Evolutionary conservation across 2,888 invertebrate species (phyloP).

Genomic region (Acrobeloides nanus): DNA sequence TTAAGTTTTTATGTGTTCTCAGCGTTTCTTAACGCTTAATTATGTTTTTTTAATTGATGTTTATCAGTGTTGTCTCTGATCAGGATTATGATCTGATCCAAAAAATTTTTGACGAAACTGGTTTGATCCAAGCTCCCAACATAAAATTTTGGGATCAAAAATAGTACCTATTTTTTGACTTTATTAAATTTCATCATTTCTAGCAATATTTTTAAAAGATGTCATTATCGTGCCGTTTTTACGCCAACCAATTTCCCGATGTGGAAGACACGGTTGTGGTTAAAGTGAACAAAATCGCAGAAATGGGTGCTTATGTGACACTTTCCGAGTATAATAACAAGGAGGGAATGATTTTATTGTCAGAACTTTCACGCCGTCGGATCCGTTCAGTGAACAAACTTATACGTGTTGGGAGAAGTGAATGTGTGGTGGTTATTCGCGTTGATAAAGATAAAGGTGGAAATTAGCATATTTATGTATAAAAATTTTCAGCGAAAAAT

Average conservation of each 20-base stretch:
- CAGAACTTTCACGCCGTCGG: slow-evolving; percentile 92
- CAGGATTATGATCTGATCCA: too few relatives aligned
- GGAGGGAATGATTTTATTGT: slow-evolving; percentile 84
- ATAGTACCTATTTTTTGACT: too few relatives aligned
- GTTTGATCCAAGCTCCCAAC: too few relatives aligned
- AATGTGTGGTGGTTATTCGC: slow-evolving; percentile 95
- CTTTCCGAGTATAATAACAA: slow-evolving; percentile 87
- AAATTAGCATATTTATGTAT: slow-evolving; percentile 1
- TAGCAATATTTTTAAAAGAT: slow-evolving; percentile 38
- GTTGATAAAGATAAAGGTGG: slow-evolving; percentile 97
- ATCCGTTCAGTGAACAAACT: slow-evolving; percentile 98
- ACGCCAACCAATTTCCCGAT: slow-evolving; percentile 92
- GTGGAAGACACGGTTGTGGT: slow-evolving; percentile 99
- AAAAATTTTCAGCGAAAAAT: background rate
- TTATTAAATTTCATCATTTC: too few relatives aligned
- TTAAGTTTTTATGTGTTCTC: too few relatives aligned
- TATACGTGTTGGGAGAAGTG: slow-evolving; percentile 93
- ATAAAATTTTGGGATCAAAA: too few relatives aligned
- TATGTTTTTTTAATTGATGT: too few relatives aligned
- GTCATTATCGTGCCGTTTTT: slow-evolving; percentile 88
- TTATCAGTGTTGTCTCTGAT: too few relatives aligned
- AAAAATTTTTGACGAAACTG: too few relatives aligned
- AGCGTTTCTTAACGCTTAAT: too few relatives aligned
- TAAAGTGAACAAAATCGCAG: slow-evolving; percentile 89
- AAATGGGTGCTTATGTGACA: slow-evolving; percentile 99